phyloP scores from a whole-genome alignment of 2,113 vertebrate species.

The Dasypus novemcinctus region DNA sequence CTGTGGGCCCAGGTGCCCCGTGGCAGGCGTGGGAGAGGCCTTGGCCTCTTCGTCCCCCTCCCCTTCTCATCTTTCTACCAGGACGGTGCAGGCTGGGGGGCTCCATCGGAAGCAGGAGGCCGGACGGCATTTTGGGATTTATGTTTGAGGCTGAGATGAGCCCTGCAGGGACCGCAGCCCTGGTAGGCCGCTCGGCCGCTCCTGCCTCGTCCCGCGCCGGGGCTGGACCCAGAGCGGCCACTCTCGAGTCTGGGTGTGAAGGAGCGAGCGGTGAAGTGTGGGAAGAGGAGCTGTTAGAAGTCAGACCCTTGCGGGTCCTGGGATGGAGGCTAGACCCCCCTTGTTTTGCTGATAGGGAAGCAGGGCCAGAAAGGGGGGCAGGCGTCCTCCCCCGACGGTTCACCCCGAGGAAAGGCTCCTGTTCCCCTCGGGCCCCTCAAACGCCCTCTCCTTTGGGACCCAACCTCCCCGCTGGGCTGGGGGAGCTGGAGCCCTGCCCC shows the following conservation, averaged over 20 bases:
- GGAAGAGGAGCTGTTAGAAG: too few species aligned
- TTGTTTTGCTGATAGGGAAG: neutral
- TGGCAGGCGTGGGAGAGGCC: neutral
- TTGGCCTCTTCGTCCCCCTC: neutral
- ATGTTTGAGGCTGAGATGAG: neutral
- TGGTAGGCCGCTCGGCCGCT: accelerated
- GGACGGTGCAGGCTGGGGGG: neutral
- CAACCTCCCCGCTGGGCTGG: neutral
- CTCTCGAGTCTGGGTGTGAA: accelerated
- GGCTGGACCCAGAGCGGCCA: neutral
- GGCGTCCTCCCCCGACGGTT: neutral
- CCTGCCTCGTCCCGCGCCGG: accelerated
- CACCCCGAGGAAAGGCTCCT: neutral
- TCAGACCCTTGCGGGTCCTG: neutral
- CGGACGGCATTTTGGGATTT: neutral
- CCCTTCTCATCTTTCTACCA: neutral
- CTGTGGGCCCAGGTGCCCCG: neutral
- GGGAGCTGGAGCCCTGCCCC: accelerated
- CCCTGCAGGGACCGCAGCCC: accelerated
- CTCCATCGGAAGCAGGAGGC: neutral
- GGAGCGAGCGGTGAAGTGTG: neutral
- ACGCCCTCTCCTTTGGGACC: neutral
- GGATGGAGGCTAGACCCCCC: neutral
- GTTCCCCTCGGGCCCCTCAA: neutral
- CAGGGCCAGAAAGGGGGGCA: neutral